Base-by-base conservation (phyloP, 1,140 invertebrate genomes). In the Heliconius nattereri region DNA sequence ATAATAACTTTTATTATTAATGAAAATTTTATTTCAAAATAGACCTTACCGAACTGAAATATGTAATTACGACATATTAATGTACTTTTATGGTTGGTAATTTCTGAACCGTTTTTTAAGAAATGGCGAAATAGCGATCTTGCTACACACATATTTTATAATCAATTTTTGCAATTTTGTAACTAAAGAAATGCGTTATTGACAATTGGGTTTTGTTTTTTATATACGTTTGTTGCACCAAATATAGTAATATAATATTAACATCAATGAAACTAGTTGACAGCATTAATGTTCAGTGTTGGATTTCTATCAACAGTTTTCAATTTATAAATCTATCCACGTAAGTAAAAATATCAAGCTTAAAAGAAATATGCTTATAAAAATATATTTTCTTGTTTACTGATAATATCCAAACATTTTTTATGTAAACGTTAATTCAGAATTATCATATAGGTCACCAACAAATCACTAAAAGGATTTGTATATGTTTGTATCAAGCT, bases 121-220 rank as follows among this genome's bases (percentile, higher is more conserved):
- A 92, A 92, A 92, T 93, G 92, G 92, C 92, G 90, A 93, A 92
- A 88, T 92, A 88, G 91, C 60, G 89, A 85, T 90, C 84, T 86
- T 87, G 84, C 84, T 83, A 84, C 83, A 86, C 82, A 86, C 86
- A 83, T 87, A 87, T 86, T 89, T 89, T 89, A 85, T 82, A 85
- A 87, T 86, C 85, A 83, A 83, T 87, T 88, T 76, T 85, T 80
- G 81, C 78, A 84, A 85, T 87, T 88, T 89, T 88, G 74, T 87
- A 87, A 82, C 74, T 85, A 86, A 86, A 83, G 83, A 85, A 91
- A 90, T 91, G 86, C 84, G 86, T 81, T 87, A 83, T 87, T 88
- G 72, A 83, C 73, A 85, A 74, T 81, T 70, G 82, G 54, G 73
- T 74, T 85, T 80, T 81, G 81, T 75, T 82, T 78, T 84, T 82